Percentiles rank a stretch among this genome's conserved stretches.
Conservation (phyloP, 2,113 vertebrate species). For the Stictonetta naevosa region DNA sequence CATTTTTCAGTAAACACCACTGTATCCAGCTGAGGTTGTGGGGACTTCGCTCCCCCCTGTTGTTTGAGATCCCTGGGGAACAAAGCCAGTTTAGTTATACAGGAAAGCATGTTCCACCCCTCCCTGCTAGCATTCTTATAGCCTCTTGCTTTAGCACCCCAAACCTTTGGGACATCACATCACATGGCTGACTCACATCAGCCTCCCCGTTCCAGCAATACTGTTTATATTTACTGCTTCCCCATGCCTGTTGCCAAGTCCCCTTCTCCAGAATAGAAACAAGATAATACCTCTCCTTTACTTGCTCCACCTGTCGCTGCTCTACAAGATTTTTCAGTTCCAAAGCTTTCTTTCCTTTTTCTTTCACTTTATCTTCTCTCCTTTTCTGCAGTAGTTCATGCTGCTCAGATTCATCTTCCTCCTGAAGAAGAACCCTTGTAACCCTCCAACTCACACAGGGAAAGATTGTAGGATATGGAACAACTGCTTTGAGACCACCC, state of each 20-base stretch:
- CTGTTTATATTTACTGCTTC: neutral
- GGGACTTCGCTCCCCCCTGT: constrained; percentile 77
- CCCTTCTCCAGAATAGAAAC: neutral
- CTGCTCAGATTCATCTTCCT: constrained; percentile 77
- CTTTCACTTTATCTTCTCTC: constrained; percentile 82
- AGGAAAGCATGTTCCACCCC: neutral
- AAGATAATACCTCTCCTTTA: constrained; percentile 70
- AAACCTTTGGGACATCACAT: neutral
- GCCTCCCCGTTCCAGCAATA: neutral
- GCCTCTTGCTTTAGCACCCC: neutral
- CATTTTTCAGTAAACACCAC: constrained; percentile 16
- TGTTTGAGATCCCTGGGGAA: constrained; percentile 74
- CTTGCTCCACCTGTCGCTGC: constrained; percentile 75
- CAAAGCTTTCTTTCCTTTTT: constrained; percentile 79
- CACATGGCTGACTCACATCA: neutral
- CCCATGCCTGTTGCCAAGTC: accelerated
- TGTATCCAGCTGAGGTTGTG: constrained; percentile 69
- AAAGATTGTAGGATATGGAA: neutral
- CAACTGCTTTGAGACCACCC: neutral
- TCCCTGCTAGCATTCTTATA: neutral
- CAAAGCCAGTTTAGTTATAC: neutral
- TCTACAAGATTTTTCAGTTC: constrained; percentile 81
- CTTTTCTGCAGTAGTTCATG: constrained; percentile 75
- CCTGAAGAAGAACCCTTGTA: neutral
- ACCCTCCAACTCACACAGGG: neutral